phyloP scores from a whole-genome alignment of 35 echinoderm and acorn worm genomes.

The Heliocidaris tuberculata region DNA sequence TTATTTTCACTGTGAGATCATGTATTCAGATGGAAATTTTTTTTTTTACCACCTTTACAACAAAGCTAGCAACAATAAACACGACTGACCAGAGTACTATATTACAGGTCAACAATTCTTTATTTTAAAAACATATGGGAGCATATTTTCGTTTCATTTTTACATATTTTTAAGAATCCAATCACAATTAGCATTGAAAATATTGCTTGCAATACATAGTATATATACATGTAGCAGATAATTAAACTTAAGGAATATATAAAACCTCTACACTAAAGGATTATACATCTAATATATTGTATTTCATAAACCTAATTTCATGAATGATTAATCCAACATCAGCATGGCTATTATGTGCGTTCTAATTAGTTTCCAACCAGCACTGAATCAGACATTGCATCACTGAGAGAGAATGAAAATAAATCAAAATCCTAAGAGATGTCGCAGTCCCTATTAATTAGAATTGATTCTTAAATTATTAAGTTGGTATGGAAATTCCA shows the following conservation, averaged over 20 bases:
- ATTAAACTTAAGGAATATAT: not conserved
- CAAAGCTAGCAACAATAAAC: too few relatives aligned
- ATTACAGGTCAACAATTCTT: not conserved
- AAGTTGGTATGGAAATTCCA: too few relatives aligned
- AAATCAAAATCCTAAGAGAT: too few relatives aligned
- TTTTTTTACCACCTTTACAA: too few relatives aligned
- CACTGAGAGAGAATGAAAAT: too few relatives aligned
- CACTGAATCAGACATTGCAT: too few relatives aligned
- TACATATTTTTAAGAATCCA: not conserved
- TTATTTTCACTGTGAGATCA: too few relatives aligned
- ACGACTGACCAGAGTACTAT: not conserved
- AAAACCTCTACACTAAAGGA: not conserved
- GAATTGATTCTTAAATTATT: too few relatives aligned
- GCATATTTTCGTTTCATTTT: not conserved
- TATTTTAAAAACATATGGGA: constrained; percentile 19
- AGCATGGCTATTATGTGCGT: not conserved
- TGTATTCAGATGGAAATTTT: too few relatives aligned
- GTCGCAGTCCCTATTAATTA: too few relatives aligned
- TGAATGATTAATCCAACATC: not conserved
- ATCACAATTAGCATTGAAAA: not conserved
- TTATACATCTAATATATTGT: too few relatives aligned
- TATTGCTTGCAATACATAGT: not conserved
- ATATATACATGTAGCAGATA: not conserved
- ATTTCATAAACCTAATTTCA: not conserved
- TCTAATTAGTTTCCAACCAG: too few relatives aligned